Percentiles rank a stretch among this genome's conserved stretches.
Conservation (phyloP, 2,113 vertebrate species). For the Odocoileus hemionus region DNA sequence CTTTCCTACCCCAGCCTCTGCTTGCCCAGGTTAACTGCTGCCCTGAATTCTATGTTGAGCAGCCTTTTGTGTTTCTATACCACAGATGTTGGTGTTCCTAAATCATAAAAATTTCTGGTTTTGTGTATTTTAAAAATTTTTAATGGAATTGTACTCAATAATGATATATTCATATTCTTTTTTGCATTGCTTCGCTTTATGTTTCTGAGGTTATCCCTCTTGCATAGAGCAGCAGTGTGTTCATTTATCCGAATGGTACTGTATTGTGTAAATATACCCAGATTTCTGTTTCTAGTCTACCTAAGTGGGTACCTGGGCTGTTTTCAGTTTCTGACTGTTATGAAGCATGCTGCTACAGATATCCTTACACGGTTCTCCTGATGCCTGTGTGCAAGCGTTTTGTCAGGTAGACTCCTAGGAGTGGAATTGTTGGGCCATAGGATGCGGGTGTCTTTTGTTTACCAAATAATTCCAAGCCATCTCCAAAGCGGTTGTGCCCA, state of each 20-base stretch:
- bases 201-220: background rate
- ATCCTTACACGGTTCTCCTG: background rate
- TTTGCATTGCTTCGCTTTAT: background rate
- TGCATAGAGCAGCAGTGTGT: background rate
- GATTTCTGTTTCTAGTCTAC: background rate
- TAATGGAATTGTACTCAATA: background rate
- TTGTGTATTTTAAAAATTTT: background rate
- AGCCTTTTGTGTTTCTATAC: background rate
- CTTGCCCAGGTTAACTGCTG: accelerated
- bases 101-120: background rate
- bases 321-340: background rate
- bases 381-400: background rate
- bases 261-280: background rate
- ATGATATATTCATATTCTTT: background rate
- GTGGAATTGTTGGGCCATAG: background rate
- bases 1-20: accelerated
- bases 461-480: background rate
- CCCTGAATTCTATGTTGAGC: background rate
- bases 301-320: background rate
- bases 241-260: background rate
- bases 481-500: background rate
- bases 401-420: background rate
- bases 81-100: background rate
- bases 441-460: background rate
- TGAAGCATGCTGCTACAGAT: background rate